Evolutionary conservation across 2,797 vertebrate species (phyloP).

Genomic region (Anolis apletophallus): DNA sequence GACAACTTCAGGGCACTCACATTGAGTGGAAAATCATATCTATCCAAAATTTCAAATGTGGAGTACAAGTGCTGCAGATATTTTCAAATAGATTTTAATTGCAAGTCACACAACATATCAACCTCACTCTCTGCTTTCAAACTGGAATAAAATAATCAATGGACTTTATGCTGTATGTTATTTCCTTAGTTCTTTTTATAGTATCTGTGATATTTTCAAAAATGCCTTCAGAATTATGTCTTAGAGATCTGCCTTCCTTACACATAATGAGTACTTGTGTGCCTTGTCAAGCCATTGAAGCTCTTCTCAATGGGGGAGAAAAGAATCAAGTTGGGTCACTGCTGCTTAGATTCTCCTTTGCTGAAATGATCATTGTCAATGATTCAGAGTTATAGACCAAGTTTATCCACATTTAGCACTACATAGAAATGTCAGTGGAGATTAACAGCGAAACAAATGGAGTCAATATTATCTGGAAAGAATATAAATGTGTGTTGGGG

Average conservation of each 20-base stretch:
- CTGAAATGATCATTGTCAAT: neutral
- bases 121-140: neutral
- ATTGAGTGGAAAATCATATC: neutral
- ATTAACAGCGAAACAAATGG: constrained; percentile 38
- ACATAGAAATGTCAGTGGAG: constrained; percentile 20
- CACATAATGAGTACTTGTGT: neutral
- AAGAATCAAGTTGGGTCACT: neutral
- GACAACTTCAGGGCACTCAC: neutral
- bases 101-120: neutral
- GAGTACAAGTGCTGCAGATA: neutral
- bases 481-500: constrained; percentile 13
- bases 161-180: neutral
- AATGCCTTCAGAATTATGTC: constrained; percentile 2
- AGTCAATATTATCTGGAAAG: neutral
- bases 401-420: neutral
- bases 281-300: neutral
- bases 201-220: neutral
- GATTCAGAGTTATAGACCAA: constrained; percentile 1
- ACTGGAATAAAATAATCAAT: neutral
- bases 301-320: neutral
- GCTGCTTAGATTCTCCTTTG: neutral
- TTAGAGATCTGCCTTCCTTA: neutral
- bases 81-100: neutral
- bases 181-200: neutral
- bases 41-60: neutral